Evolutionary conservation across 2,797 vertebrate species (phyloP), one percentile per base, ranked within the genome.

Genomic region (Poliocrania exsul): DNA sequence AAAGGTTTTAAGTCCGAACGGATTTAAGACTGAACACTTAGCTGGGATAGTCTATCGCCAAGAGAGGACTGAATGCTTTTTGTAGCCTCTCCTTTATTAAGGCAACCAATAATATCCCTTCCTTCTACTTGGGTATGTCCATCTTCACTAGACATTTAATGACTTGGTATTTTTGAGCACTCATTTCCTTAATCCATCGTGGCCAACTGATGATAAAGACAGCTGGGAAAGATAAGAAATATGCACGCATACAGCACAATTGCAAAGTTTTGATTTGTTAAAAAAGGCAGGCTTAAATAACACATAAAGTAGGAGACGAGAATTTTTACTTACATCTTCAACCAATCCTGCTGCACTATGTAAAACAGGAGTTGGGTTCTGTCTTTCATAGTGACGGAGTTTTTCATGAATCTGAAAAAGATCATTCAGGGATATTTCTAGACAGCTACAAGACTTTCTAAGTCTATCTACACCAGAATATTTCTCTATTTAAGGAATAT

Each of bases 391-490:
- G 89, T 98, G 98, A 93, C 98, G 98, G 80, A 99, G 98, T 54
- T 99, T 99, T 96, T 99, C 99, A 23, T 99, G 99, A 91, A 99
- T 99, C 99, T 99, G 97, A 65, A 97, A 92, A 51, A 96, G 42
- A 87, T 64, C 33, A 72, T 66, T 85, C 87, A 79, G 20, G 73
- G 29, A 25, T 12, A 64, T 91, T 71, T 24, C 37, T 24, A 92
- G 26, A 85, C 19, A 61, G 6, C 70, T 11, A 71, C 12, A 82
- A 64, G 95, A 51, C 18, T 69, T 94, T 33, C 53, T 62, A 56
- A 58, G 83, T 23, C 65, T 6, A 84, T 11, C 9, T 24, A 19
- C 11, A n/a, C 0, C 20, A 16, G 17, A 65, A 16, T 44, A n/a
- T n/a, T 56, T 50, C 82, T 61, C 4, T 47, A 40, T 35, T 74